Evolutionary conservation across 2,113 vertebrate species (phyloP).

Genomic region (Eira barbara): DNA sequence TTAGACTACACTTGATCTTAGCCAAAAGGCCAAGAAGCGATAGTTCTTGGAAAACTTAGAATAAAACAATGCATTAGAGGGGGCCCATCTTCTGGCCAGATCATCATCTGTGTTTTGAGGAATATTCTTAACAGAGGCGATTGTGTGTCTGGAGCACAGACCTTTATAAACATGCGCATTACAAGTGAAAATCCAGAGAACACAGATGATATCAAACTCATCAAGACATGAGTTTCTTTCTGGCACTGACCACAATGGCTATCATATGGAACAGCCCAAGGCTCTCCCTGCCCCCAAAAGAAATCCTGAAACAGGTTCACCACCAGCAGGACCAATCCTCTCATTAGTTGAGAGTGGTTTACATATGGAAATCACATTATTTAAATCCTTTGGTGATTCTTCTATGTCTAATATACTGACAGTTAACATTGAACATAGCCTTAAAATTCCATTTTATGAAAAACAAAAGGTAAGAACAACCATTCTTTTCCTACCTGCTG

Average conservation of each 20-base stretch:
- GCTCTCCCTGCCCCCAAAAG: not conserved
- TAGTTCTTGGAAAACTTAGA: not conserved
- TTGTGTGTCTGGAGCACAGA: not conserved
- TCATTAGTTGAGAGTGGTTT: not conserved
- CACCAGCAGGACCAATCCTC: not conserved
- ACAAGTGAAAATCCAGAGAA: not conserved
- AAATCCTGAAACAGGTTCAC: not conserved
- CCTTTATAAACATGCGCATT: not conserved
- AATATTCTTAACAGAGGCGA: not conserved
- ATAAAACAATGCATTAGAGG: not conserved
- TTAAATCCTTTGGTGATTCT: not conserved
- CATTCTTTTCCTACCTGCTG: conserved; percentile 75
- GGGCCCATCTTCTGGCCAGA: not conserved
- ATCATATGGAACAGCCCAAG: not conserved
- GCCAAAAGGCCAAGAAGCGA: too few relatives aligned
- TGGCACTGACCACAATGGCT: not conserved
- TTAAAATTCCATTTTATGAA: not conserved
- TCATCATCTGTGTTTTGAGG: not conserved
- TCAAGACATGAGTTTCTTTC: not conserved
- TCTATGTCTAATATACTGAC: not conserved
- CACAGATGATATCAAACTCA: not conserved
- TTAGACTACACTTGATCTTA: too few relatives aligned
- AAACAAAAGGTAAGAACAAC: not conserved
- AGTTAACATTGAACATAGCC: not conserved
- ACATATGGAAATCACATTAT: not conserved